These are phyloP conservation scores for Chloroceryle amazona DNA, from an alignment of 2,797 vertebrate genomes.

Conservation along the genomic window DNA sequence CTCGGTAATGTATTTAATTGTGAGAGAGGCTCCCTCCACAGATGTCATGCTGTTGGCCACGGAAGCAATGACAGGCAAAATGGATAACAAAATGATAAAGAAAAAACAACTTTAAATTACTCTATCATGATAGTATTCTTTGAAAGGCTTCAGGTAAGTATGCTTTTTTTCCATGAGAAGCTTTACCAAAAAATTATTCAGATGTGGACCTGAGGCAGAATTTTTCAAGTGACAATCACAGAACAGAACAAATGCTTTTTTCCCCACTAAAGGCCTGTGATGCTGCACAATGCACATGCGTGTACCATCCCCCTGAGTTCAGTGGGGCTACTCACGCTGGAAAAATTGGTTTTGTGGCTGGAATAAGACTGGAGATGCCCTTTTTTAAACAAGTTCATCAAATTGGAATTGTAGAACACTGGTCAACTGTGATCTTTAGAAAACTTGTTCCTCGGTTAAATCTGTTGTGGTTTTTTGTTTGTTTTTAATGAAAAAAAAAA, in stretches of 20 bases:
- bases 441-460: conserved; percentile 6
- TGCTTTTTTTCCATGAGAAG: conserved; percentile 1
- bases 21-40: conserved; percentile 19
- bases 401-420: neutral
- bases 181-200: neutral
- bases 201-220: neutral
- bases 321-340: neutral
- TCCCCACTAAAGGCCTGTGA: neutral
- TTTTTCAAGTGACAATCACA: conserved; percentile 4
- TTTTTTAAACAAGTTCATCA: neutral
- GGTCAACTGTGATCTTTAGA: conserved; percentile 8
- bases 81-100: neutral
- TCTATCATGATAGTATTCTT: neutral
- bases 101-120: conserved; percentile 7
- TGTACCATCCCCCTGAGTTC: neutral
- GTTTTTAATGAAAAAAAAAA: neutral
- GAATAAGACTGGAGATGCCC: neutral
- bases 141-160: neutral
- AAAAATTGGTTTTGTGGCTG: neutral
- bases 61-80: conserved; percentile 31
- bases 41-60: neutral
- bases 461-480: neutral
- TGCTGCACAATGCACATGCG: neutral
- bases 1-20: neutral
- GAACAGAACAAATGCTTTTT: neutral